Evolutionary conservation across 2,888 invertebrate species (phyloP), one percentile per base, ranked within the genome.

Genomic region (Caenorhabditis auriculariae): DNA sequence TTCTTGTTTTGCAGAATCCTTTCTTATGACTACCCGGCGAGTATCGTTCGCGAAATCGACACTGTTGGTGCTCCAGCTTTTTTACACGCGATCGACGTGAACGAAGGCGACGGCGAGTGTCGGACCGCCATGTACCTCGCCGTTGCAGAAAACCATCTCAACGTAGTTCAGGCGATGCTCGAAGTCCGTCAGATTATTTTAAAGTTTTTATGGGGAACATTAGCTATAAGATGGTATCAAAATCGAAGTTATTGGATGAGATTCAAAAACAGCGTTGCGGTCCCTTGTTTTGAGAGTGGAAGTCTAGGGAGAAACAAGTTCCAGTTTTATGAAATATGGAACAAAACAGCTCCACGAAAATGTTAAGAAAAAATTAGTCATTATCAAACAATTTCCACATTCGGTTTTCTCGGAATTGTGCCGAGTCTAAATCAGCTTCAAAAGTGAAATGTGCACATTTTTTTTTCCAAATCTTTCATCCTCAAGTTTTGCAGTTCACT

Each of bases 41-140:
- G 37, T 2, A 39, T 35, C 6, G 83, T 93, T 69, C 84, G 93
- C 23, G 85, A 86, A 83, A 87, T 86, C 61, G 69, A 66, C 29
- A 63, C 60, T 15, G 70, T 65, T 21, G 64, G 64, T 4, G 63
- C 65, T n/a, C 63, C 66, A 2, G 57, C 69, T 12, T 70, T 63
- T 37, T 42, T 49, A 24, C 87, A 90, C 82, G 88, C 93, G n/a
- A 92, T 93, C 82, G 93, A 95, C 83, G 87, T 94, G 46, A 96
- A 96, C 84, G 88, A 75, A 24, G 67, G 62, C 4, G 77, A 79
- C 54, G 53, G 58, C 6, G 72, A 77, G 42, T 77, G 77, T 47
- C 92, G 93, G 84, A 93, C 89, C 63, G 89, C 93, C 51, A 85
- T 96, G 12, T 93, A 93, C 83, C 88, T 93, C 61, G 91, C 94